Evolutionary conservation across 2,113 vertebrate genomes (phyloP).

Genomic region (Gobiocypris rarus): DNA sequence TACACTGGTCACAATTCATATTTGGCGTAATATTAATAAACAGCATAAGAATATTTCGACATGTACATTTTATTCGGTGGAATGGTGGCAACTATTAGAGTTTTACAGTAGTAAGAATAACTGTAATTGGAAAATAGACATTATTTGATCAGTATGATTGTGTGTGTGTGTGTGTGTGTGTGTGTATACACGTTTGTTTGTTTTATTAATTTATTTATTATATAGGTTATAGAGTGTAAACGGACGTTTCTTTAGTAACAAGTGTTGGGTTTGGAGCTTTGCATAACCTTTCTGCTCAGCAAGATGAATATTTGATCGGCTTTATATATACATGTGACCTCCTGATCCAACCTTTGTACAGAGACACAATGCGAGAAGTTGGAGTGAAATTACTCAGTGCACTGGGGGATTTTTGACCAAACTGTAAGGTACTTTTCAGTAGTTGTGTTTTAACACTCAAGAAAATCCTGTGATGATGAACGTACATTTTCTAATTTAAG

Average conservation of each 20-base stretch:
- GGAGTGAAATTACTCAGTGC: conserved; percentile 17
- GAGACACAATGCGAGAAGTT: neutral
- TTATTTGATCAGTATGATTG: too few species aligned
- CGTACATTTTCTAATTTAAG: neutral
- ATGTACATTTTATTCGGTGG: neutral
- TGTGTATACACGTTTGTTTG: too few species aligned
- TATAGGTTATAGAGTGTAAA: neutral
- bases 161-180: too few species aligned
- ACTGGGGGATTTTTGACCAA: conserved; percentile 6
- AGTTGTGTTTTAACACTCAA: neutral
- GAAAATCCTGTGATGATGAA: neutral
- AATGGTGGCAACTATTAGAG: too few species aligned
- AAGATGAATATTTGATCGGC: neutral
- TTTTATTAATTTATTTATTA: too few species aligned
- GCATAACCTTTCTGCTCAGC: neutral
- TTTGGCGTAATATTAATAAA: neutral
- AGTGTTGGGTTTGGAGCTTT: neutral
- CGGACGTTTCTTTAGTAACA: neutral
- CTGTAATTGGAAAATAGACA: too few species aligned
- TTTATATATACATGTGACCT: neutral
- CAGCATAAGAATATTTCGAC: neutral
- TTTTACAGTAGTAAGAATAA: too few species aligned
- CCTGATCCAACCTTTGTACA: conserved; percentile 17
- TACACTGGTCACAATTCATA: neutral
- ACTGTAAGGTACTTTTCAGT: conserved; percentile 3